phyloP scores from a whole-genome alignment of 2,888 invertebrate species.

The Dryomyza anilis region DNA sequence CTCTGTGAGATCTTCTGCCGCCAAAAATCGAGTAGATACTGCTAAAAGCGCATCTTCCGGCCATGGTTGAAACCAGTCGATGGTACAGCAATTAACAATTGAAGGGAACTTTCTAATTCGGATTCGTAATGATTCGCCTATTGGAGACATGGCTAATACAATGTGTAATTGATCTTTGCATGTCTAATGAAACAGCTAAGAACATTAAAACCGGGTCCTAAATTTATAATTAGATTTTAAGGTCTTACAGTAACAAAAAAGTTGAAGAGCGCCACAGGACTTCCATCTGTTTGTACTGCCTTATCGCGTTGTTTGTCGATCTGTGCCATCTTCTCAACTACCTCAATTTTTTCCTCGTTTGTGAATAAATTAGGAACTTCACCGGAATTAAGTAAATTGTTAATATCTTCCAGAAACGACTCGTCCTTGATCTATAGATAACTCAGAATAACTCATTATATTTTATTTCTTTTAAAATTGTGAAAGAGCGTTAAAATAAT shows the following conservation, averaged over 20 bases:
- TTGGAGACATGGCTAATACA: constrained; percentile 87
- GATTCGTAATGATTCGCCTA: constrained; percentile 82
- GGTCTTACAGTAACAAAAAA: constrained; percentile 71
- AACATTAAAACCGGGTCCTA: not conserved
- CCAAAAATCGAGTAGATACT: constrained; percentile 82
- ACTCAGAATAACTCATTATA: not conserved
- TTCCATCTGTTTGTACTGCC: constrained; percentile 89
- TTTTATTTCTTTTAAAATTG: not conserved
- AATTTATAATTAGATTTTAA: not conserved
- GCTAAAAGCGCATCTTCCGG: constrained; percentile 90
- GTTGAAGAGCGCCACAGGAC: constrained; percentile 86
- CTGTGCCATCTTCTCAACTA: constrained; percentile 91
- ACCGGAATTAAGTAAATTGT: constrained; percentile 89
- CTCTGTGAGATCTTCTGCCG: constrained; percentile 77
- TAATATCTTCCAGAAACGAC: constrained; percentile 90
- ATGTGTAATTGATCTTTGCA: constrained; percentile 90
- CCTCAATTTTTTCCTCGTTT: constrained; percentile 84
- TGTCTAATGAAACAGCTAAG: constrained; percentile 61
- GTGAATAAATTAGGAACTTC: constrained; percentile 91
- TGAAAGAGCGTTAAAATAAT: not conserved
- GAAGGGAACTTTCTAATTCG: constrained; percentile 89
- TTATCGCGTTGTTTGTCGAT: constrained; percentile 88
- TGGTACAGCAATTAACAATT: constrained; percentile 92
- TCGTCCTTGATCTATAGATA: constrained; percentile 83
- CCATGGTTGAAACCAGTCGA: constrained; percentile 97